phyloP scores from a whole-genome alignment of 2,797 vertebrate species.

The Otolemur crassicaudatus region DNA sequence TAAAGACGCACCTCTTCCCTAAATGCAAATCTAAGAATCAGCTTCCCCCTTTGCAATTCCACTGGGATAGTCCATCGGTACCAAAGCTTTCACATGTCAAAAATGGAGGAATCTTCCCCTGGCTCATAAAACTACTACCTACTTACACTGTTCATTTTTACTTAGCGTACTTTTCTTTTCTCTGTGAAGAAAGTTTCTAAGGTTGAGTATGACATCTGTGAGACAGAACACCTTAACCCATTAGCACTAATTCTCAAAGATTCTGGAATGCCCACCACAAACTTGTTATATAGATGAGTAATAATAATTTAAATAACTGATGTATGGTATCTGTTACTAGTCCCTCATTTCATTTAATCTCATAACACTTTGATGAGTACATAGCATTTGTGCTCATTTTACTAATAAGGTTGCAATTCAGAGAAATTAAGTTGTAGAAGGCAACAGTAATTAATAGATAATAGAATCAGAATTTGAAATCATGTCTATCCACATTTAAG shows the following conservation, averaged over 20 bases:
- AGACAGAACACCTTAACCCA: neutral
- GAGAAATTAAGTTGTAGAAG: neutral
- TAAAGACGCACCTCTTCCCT: neutral
- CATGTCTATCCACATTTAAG: neutral
- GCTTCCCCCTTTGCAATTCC: neutral
- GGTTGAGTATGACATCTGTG: neutral
- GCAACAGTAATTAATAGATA: neutral
- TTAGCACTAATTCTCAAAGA: neutral
- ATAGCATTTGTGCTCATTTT: neutral
- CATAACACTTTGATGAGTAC: neutral
- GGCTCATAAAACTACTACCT: neutral
- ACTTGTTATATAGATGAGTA: neutral
- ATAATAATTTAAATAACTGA: neutral
- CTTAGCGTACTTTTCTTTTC: neutral
- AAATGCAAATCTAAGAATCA: neutral
- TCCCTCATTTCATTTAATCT: neutral
- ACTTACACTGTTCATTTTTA: neutral
- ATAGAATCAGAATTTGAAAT: constrained; percentile 5
- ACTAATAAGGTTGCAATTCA: constrained; percentile 13
- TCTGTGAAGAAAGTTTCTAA: neutral
- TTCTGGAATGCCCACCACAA: neutral
- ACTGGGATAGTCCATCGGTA: neutral
- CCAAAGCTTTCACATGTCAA: neutral
- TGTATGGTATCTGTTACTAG: neutral
- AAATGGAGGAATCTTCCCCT: neutral